phyloP scores from a whole-genome alignment of 92 coral and sea anemone genomes.

The Muricea muricata region DNA sequence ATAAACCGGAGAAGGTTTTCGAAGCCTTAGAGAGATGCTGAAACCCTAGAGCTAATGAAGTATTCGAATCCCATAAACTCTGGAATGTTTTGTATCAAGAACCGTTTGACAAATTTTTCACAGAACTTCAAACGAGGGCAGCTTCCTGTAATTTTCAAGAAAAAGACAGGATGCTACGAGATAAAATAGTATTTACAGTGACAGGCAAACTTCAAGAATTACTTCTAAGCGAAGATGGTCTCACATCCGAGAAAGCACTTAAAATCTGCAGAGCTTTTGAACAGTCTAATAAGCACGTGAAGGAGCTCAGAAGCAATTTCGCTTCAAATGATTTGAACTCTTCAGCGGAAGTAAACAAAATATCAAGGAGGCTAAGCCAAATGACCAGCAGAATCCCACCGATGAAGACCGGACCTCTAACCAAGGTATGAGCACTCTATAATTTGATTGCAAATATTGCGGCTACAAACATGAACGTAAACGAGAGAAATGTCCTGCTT shows the following conservation, averaged over 20 bases:
- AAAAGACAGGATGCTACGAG: slow-evolving; percentile 67
- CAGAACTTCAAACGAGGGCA: slow-evolving; percentile 45
- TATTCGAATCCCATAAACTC: slow-evolving; percentile 20
- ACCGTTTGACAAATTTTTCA: slow-evolving; percentile 59
- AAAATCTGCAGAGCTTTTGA: not conserved
- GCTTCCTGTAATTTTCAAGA: slow-evolving; percentile 63
- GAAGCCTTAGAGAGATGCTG: slow-evolving; percentile 59
- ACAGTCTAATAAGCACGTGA: not conserved
- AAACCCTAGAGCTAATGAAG: slow-evolving; percentile 65
- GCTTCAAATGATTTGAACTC: not conserved
- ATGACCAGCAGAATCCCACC: too few relatives aligned
- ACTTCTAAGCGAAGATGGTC: slow-evolving; percentile 23
- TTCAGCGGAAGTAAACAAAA: not conserved
- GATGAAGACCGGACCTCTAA: too few relatives aligned
- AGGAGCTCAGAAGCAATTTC: slow-evolving; percentile 18
- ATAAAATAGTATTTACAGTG: slow-evolving; percentile 60
- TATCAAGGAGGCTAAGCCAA: not conserved
- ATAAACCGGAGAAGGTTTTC: slow-evolving; percentile 51
- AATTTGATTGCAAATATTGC: slow-evolving; percentile 18
- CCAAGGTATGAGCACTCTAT: too few relatives aligned
- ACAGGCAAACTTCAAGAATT: slow-evolving; percentile 63
- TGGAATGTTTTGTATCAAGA: slow-evolving; percentile 55
- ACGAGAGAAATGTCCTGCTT: not conserved
- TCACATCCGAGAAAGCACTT: slow-evolving; percentile 46
- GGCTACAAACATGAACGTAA: slow-evolving; percentile 31